A percentile compares a stretch with the other conserved stretches of the same genome.
Evolutionary conservation across 1,140 invertebrate genomes (phyloP).

Genomic region (Babylonia areolata): DNA sequence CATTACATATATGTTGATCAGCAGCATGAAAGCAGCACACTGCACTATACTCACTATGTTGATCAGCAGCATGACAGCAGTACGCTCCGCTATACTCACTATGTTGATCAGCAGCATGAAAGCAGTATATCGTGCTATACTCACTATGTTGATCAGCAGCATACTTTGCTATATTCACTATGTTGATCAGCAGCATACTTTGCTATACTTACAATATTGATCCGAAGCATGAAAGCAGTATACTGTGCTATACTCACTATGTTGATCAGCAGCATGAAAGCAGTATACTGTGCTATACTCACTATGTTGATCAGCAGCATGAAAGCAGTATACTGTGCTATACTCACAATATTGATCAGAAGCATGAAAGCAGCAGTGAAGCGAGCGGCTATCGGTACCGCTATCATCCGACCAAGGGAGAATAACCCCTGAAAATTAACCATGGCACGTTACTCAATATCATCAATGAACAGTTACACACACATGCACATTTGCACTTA

Average conservation of each 20-base stretch:
- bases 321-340: background rate
- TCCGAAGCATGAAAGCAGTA: conserved; percentile 76
- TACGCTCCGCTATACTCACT: background rate
- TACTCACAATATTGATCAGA: conserved; percentile 77
- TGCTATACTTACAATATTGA: conserved; percentile 76
- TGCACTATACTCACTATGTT: background rate
- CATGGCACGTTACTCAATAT: background rate
- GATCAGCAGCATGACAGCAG: conserved; percentile 74
- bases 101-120: background rate
- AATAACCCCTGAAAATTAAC: conserved; percentile 74
- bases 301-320: background rate
- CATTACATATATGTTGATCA: background rate
- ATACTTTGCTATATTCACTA: background rate
- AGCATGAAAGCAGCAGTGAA: conserved; percentile 77
- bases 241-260: too few species aligned
- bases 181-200: background rate
- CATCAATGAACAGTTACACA: background rate
- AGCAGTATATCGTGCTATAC: background rate
- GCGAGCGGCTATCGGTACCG: conserved; percentile 75
- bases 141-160: background rate
- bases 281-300: too few species aligned
- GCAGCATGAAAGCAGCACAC: background rate
- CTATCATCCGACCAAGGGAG: conserved; percentile 76
- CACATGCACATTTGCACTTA: background rate
- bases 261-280: too few species aligned